Evolutionary conservation across 2,888 invertebrate species (phyloP).

Genomic region (Monochamus alternatus): DNA sequence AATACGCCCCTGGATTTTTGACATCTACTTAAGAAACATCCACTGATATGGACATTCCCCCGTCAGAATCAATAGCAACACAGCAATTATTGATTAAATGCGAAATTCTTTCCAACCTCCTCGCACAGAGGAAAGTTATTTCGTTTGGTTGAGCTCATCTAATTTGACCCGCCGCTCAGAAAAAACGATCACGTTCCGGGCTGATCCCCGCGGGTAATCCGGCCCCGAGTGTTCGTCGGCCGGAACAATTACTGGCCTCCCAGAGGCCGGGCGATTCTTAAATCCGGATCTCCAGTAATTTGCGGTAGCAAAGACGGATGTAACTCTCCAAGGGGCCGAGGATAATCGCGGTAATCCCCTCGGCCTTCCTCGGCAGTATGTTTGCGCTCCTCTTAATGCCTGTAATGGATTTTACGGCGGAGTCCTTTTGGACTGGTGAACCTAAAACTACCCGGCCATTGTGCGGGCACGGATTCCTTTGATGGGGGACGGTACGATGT

Average conservation of each 20-base stretch:
- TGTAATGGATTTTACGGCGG: constrained; percentile 2
- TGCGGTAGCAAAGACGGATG: background rate
- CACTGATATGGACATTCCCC: no score
- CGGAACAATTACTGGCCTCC: constrained; percentile 4
- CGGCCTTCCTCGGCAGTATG: background rate
- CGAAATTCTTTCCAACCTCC: no score
- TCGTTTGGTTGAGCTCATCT: no score
- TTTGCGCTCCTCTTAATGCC: background rate
- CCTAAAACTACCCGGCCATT: background rate
- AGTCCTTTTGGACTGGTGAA: background rate
- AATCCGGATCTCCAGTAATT: constrained; percentile 6
- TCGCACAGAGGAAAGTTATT: no score
- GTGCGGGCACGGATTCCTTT: background rate
- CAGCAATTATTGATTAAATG: no score
- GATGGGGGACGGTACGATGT: no score
- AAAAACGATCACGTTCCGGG: background rate
- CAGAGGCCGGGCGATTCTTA: background rate
- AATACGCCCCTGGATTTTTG: no score
- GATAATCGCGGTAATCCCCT: constrained; percentile 4
- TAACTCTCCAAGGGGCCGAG: background rate
- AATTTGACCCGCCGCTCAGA: background rate
- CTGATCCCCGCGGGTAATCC: background rate
- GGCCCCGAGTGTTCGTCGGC: background rate
- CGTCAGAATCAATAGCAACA: no score
- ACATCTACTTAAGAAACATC: no score